Evolutionary conservation across 1,140 invertebrate genomes (phyloP), one percentile per base, ranked within the genome.

Genomic region (Zaprionus taronus): DNA sequence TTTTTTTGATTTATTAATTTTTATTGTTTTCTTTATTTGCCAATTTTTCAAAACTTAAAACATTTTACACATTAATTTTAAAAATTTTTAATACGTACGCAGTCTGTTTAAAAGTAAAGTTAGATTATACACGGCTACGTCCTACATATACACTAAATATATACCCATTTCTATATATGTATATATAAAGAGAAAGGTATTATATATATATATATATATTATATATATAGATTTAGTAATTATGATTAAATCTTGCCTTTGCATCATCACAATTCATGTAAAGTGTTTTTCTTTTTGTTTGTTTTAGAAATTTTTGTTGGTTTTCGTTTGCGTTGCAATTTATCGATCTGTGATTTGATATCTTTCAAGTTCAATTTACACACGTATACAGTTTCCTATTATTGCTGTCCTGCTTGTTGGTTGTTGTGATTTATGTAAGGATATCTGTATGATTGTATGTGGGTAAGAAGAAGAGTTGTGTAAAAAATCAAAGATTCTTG

Each of bases 171-270:
- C 34, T 28, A 63, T 69, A 69, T 78, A 74, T 75, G 61, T 84
- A 78, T 87, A 82, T 83, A 79, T 85, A 65, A 47, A 81, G 73
- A 87, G 79, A 87, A 79, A 86, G 74, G 82, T 86, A 83, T 80
- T 64, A 84, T 81, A 81, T 83, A 73, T 85, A 80, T 78, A 65
- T 63, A 15, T 61, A 65, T 76, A 63, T 68, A 64, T 74, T 74
- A 34, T 69, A 71, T 71, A 34, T 87, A 89, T 83, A 87, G 80
- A 83, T 89, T 83, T 83, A 83, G 76, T 90, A 85, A 90, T 90
- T 90, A 90, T 90, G 85, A 90, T 90, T 90, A 90, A 90, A 90
- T 90, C 85, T 90, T 90, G 85, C 85, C 85, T 90, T 90, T 90
- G 85, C 85, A 90, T 90, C 85, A 90, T 90, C 85, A 90, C 85